Base-by-base conservation (phyloP, 2,113 vertebrate species). In the Glaucomys volans region DNA sequence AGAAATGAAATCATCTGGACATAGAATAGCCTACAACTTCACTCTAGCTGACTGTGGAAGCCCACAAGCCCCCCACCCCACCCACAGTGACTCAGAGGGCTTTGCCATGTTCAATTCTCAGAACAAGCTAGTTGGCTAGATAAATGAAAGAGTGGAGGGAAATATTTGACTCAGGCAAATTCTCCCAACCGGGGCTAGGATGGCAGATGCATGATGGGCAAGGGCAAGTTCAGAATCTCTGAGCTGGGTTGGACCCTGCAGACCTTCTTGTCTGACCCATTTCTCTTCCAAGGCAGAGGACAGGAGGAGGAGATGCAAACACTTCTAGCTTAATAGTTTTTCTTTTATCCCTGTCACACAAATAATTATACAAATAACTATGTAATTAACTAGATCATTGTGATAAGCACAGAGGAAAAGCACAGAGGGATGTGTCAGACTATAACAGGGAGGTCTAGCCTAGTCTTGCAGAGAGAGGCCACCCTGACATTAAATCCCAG, bases 281-380 rank as follows among this genome's bases (percentile, higher is more conserved):
- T 86, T 85, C 86, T 91, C 47, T 77, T 85, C 76, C 42, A 44
- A 69, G 74, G 32, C 77, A 69, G 32, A 37, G 40, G 57, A 8
- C 42, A 82, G 52, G 82, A 87, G 32, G 54, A 92, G 35, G 94
- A 80, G 77, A 86, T 66, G 30, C 57, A 74, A 86, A 83, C 32
- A 44, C 71, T 87, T 76, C 85, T 0, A 75, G 82, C 81, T 94
- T 93, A 85, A 96, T 92, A 92, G 80, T 92, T 97, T 89, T 80
- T 85, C 91, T 96, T 94, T 97, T 84, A 96, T 95, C 79, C 64
- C 11, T n/a, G n/a, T 91, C 96, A 96, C 83, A 87, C 87, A 94
- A 97, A 97, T 94, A 91, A 94, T 94, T 94, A 84, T 91, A 96
- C 95, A 95, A 96, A 90, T 91, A 94, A 93, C 79, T 96, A 66